Base-by-base conservation (phyloP, 2,113 vertebrate species). In the Chionis minor region DNA sequence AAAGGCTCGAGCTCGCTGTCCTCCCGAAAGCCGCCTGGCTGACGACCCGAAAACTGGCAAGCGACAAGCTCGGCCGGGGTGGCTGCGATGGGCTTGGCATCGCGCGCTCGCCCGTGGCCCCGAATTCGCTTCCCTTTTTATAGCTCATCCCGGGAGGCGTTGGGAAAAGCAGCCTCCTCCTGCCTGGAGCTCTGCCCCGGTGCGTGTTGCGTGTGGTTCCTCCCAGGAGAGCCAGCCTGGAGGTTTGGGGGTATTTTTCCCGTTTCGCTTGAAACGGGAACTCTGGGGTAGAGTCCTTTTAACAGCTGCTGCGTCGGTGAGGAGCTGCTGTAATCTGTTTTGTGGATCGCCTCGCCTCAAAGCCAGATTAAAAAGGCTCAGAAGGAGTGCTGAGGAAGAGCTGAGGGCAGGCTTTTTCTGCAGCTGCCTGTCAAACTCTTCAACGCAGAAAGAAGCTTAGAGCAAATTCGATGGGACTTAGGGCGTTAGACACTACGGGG, bases 71-170 rank as follows among this genome's bases (percentile, higher is more conserved):
- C 3, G 26, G 72, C 47, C 27, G 1, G 42, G 62, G 23, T 13
- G 55, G 69, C 42, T 1, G 44, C 2, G 35, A 26, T 5, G 77
- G 61, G 3, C 21, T 27, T 5, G 61, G 61, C 44, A 12, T 10
- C 35, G 21, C 30, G 0, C 7, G 1, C 13, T 32, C 2, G 3
- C 1, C 1, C 2, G 12, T 17, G 45, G 24, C 80, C 49, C 42
- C 13, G 4, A 4, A 15, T 28, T 63, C 32, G 27, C 35, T n/a
- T 70, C 49, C 42, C 45, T 30, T 38, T 47, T 49, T 32, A 1
- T n/a, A 1, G 8, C 24, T 30, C 5, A 6, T 16, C 28, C 40
- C 1, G 5, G 55, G n/a, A 23, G 40, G 10, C 10, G 59, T 30
- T 2, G 47, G 5, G 45, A 40, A 10, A 16, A 18, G 47, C 15